Evolutionary conservation across 92 coral and sea anemone species (phyloP), one percentile per base, ranked within the genome.

Genomic region (Montipora capitata): DNA sequence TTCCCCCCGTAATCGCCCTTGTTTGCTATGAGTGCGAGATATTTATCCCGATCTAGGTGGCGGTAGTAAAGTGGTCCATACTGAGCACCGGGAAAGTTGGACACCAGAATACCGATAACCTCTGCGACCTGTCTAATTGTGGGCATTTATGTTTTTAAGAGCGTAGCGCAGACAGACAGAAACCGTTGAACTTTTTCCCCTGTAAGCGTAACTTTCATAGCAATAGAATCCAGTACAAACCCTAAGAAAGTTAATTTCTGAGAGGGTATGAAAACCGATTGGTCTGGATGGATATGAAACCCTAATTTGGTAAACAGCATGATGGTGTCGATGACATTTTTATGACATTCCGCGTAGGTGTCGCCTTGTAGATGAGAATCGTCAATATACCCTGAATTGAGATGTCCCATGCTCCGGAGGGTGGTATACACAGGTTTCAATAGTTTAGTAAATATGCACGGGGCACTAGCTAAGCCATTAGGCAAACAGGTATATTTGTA

Each of bases 401-500:
- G 8, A 62, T 83, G 67, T 11, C 92, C 94, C 49, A 48, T 41
- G 15, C 65, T 39, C 15, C 81, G 77, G 42, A 91, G 68, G 12
- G 54, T 52, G 5, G 92, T 77, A 49, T 81, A 79, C 5, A 83
- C 85, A 10, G 93, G 93, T 40, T 88, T 92, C 52, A 89, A 40
- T 3, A 92, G 40, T 67, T 92, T 92, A 8, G 95, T 84, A 20
- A 92, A 92, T 42, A 88, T 69, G 14, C 90, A 84, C 10, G 94
- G 91, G 15, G 87, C 91, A 41, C 78, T 59, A 2, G 94, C 67
- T 2, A 91, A 57, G 4, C 89, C 94, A 78, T 75, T 92, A 3
- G 95, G 95, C 2, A 92, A 64, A 72, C 95, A 92, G 41, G 95
- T 92, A 70, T 76, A 92, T 43, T 83, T 86, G 54, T 88, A 92